phyloP scores from a whole-genome alignment of 92 coral and sea anemone genomes.

The Actinernus sp. region DNA sequence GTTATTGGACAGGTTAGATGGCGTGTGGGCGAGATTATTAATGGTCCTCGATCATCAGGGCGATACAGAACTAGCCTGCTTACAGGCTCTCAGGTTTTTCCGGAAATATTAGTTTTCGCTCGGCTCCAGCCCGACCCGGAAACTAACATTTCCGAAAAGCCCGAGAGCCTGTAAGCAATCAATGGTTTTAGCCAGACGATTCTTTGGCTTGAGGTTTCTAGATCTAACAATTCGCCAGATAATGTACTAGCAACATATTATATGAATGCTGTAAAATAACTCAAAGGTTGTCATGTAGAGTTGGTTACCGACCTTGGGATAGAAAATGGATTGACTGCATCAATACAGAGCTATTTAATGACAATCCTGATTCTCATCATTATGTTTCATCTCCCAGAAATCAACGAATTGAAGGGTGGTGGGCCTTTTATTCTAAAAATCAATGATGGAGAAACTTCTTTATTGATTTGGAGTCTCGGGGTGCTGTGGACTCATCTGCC shows the following conservation, averaged over 20 bases:
- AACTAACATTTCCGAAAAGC: no score
- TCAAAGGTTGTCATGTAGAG: constrained; percentile 16
- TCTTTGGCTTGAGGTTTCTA: no score
- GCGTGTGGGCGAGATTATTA: constrained; percentile 28
- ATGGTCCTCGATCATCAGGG: constrained; percentile 74
- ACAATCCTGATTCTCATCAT: constrained; percentile 56
- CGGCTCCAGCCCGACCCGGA: no score
- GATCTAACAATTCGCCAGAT: no score
- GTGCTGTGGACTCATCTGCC: constrained; percentile 33
- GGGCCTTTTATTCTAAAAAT: no score
- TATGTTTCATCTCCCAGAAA: no score
- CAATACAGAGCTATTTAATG: constrained; percentile 26
- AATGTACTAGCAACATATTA: constrained; percentile 49
- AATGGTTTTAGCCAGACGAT: constrained; percentile 61
- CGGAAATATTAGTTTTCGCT: no score
- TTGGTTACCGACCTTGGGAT: constrained; percentile 45
- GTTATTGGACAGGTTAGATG: constrained; percentile 17
- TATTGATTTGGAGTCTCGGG: constrained; percentile 55
- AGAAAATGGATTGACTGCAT: no score
- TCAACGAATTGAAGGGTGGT: no score
- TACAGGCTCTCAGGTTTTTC: no score
- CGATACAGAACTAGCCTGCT: constrained; percentile 66
- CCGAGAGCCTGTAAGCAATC: no score
- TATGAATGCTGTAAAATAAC: constrained; percentile 65
- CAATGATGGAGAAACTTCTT: no score